Conservation (phyloP, 2,113 vertebrate species). For the Pterocles orientalis region DNA sequence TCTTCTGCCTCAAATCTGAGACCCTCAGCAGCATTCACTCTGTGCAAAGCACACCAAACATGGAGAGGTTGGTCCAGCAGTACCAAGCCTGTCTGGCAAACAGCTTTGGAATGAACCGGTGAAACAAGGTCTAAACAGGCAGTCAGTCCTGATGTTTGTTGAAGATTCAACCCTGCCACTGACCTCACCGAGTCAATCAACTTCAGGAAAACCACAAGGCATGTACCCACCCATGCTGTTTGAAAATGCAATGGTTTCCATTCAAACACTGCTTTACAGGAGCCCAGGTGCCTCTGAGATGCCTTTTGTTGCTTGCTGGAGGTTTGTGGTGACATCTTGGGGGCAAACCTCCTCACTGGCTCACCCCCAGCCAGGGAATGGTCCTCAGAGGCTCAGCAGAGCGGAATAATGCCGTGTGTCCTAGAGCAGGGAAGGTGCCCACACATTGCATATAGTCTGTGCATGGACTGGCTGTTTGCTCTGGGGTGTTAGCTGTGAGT, state of each 20-base stretch:
- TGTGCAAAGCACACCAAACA: not conserved
- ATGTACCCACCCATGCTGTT: accelerated
- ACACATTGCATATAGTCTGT: accelerated
- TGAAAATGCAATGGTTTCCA: not conserved
- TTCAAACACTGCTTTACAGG: not conserved
- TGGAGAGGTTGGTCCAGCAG: not conserved
- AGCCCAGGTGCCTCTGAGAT: not conserved
- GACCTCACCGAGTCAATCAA: not conserved
- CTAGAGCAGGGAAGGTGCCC: not conserved
- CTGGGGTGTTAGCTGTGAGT: not conserved
- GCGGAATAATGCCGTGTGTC: not conserved
- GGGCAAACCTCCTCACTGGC: not conserved
- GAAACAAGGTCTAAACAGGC: not conserved
- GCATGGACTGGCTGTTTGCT: not conserved
- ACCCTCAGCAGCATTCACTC: not conserved
- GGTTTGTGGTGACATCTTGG: not conserved
- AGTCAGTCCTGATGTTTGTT: not conserved
- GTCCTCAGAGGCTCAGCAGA: not conserved
- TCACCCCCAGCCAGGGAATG: not conserved
- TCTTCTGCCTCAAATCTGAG: not conserved
- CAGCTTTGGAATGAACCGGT: not conserved
- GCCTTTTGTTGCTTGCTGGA: not conserved
- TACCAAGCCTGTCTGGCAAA: not conserved
- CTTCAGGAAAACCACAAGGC: not conserved
- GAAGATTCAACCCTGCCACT: not conserved